Conservation (phyloP, 2,113 vertebrate genomes). For the Collichthys lucidus region DNA sequence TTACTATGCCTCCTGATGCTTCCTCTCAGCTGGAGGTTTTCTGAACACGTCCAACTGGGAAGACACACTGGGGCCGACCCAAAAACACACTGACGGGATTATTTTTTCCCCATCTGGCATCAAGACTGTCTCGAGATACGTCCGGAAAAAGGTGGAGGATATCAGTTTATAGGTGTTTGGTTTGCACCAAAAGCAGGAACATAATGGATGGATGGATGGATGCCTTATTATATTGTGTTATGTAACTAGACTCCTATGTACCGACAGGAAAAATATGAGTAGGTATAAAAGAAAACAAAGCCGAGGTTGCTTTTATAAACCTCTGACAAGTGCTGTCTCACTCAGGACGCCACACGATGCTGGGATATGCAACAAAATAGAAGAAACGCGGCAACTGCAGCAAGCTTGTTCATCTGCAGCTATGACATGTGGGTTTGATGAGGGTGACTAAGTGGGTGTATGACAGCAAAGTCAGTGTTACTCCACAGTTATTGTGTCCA, state of each 20-base stretch:
- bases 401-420: constrained; percentile 27
- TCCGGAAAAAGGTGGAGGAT: not conserved
- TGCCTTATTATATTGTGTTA: not conserved
- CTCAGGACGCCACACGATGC: constrained; percentile 12
- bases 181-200: not conserved
- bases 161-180: not conserved
- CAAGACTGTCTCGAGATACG: not conserved
- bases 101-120: not conserved
- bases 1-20: not conserved
- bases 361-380: constrained; percentile 6
- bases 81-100: constrained; percentile 1
- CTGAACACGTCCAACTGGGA: constrained; percentile 1
- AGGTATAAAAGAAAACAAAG: not conserved
- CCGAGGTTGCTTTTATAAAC: constrained; percentile 8
- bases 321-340: constrained; percentile 17
- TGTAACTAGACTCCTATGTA: not conserved
- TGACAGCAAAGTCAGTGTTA: constrained; percentile 52
- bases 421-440: constrained; percentile 55
- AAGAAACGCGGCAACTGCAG: constrained; percentile 46
- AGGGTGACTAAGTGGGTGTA: constrained; percentile 61
- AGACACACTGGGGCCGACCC: constrained; percentile 1
- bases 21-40: not conserved
- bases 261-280: not conserved
- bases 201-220: not conserved
- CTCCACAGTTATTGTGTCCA: constrained; percentile 38